These are phyloP conservation scores for Eristalis intricaria DNA, from an alignment of 2,888 invertebrate genomes.

Conservation along the genomic window DNA sequence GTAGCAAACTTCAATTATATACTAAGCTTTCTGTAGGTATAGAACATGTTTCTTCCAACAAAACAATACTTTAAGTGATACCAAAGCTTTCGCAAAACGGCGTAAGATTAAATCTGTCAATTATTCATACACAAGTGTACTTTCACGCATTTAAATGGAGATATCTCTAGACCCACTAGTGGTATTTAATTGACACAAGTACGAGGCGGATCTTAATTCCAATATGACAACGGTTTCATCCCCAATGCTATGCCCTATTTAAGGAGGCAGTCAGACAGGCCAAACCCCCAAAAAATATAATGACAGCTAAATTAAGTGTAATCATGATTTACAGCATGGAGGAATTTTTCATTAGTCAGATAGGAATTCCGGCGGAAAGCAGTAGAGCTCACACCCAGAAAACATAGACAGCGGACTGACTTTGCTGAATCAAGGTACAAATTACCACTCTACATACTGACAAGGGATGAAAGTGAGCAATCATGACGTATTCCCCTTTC, in stretches of 20 bases:
- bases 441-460: slow-evolving; percentile 46
- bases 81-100: too few relatives aligned
- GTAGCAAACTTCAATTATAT: too few relatives aligned
- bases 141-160: not conserved
- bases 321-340: slow-evolving; percentile 74
- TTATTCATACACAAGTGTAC: not conserved
- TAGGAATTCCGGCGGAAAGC: slow-evolving; percentile 62
- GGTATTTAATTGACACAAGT: slow-evolving; percentile 8
- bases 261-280: not conserved
- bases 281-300: slow-evolving; percentile 61
- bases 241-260: slow-evolving; percentile 30
- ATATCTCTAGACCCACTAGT: not conserved
- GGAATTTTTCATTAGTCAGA: slow-evolving; percentile 72
- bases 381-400: slow-evolving; percentile 5
- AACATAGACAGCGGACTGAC: slow-evolving; percentile 17
- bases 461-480: slow-evolving; percentile 66
- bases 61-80: not conserved
- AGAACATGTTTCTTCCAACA: not conserved
- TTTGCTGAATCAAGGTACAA: slow-evolving; percentile 65
- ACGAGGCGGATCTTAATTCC: slow-evolving; percentile 33
- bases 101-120: not conserved
- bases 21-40: not conserved
- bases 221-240: slow-evolving; percentile 41
- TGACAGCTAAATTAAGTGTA: slow-evolving; percentile 72
- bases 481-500: slow-evolving; percentile 64